Evolutionary conservation across 2,113 vertebrate genomes (phyloP).

Genomic region (Melanotaenia duboulayi): DNA sequence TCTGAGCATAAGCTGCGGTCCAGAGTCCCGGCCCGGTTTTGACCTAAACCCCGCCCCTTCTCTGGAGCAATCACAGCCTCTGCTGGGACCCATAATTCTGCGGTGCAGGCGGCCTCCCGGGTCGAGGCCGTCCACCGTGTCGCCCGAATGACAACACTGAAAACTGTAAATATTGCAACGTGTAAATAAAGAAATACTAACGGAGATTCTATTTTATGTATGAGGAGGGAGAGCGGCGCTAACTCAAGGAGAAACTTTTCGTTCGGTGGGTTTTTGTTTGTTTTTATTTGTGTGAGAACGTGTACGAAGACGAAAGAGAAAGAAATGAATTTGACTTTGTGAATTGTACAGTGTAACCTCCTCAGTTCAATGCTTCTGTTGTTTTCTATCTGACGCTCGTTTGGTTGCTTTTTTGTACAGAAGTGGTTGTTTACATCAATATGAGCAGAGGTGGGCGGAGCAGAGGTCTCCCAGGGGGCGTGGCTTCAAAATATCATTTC

Average conservation of each 20-base stretch:
- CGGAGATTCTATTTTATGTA: slow-evolving; percentile 85
- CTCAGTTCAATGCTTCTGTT: slow-evolving; percentile 63
- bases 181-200: slow-evolving; percentile 84
- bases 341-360: slow-evolving; percentile 72
- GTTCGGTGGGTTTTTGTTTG: slow-evolving; percentile 20
- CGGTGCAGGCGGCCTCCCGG: slow-evolving; percentile 24
- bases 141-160: slow-evolving; percentile 52
- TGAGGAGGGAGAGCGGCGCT: slow-evolving; percentile 62
- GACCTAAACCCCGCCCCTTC: neutral
- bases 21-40: neutral
- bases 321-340: slow-evolving; percentile 39
- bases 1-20: slow-evolving; percentile 14
- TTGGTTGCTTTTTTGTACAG: slow-evolving; percentile 74
- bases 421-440: slow-evolving; percentile 81
- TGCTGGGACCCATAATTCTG: slow-evolving; percentile 26
- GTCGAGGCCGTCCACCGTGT: slow-evolving; percentile 49
- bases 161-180: slow-evolving; percentile 59
- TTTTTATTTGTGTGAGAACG: slow-evolving; percentile 65
- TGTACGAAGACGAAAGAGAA: slow-evolving; percentile 50
- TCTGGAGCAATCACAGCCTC: neutral
- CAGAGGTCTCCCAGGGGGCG: slow-evolving; percentile 40
- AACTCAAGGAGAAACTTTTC: slow-evolving; percentile 75
- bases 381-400: slow-evolving; percentile 62
- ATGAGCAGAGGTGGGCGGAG: slow-evolving; percentile 53
- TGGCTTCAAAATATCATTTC: neutral